Conservation (phyloP, 1,140 invertebrate genomes). For the Drosophila murphyi region DNA sequence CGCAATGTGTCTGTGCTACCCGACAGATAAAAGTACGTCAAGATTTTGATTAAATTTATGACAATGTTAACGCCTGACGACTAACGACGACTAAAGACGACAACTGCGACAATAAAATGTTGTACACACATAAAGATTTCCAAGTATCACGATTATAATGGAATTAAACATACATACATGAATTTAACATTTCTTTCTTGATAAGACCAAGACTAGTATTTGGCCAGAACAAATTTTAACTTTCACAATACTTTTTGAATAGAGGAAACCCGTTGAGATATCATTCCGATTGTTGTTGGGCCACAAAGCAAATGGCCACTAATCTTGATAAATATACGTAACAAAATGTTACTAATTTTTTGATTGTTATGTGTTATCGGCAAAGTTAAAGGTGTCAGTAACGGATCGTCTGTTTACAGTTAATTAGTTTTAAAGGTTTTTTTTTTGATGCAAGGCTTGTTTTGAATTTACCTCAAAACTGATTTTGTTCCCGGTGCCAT, state of each 20-base stretch:
- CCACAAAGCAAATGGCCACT: neutral
- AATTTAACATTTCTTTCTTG: neutral
- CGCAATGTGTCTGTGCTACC: constrained; percentile 25
- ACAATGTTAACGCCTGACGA: constrained; percentile 56
- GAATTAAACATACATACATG: neutral
- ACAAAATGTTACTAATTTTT: constrained; percentile 60
- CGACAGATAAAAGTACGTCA: constrained; percentile 47
- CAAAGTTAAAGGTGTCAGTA: constrained; percentile 44
- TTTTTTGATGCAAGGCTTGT: constrained; percentile 44
- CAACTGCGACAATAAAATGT: constrained; percentile 45
- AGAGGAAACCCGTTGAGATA: too few species aligned
- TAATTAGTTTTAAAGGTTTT: constrained; percentile 32
- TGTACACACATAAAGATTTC: constrained; percentile 42
- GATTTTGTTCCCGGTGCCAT: constrained; percentile 86
- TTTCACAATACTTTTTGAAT: constrained; percentile 10
- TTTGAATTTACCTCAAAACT: constrained; percentile 86
- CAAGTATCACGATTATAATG: constrained; percentile 1
- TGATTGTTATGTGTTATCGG: constrained; percentile 6
- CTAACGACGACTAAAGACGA: constrained; percentile 1
- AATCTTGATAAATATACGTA: constrained; percentile 7
- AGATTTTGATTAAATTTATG: constrained; percentile 81
- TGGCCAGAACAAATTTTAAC: neutral
- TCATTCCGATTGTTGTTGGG: neutral
- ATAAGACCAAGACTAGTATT: neutral
- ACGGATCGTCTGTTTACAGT: constrained; percentile 19